Conservation (phyloP, 2,888 invertebrate genomes). For the Epistrophella euchroma region DNA sequence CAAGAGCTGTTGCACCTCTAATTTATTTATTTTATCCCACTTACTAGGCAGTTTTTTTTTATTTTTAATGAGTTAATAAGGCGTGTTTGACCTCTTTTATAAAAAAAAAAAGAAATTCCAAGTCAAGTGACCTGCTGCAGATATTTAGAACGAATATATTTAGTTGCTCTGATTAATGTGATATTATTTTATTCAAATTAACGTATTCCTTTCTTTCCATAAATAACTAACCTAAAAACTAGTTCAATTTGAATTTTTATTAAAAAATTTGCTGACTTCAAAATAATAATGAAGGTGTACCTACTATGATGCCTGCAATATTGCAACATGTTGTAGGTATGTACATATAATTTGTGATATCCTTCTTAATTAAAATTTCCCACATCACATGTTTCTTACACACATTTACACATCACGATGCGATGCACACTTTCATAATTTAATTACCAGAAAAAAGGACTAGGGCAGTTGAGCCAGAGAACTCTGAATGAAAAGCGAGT, state of each 20-base stretch:
- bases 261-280: conserved; percentile 10
- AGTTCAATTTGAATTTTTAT: not conserved
- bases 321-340: conserved; percentile 52
- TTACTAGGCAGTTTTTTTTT: too few species aligned
- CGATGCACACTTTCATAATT: conserved; percentile 4
- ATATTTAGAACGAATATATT: conserved; percentile 1
- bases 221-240: not conserved
- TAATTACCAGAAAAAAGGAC: conserved; percentile 44
- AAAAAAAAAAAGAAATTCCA: not conserved
- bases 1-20: too few species aligned
- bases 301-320: conserved; percentile 28
- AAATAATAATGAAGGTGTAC: not conserved
- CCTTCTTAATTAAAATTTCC: conserved; percentile 61
- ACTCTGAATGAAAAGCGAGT: conserved; percentile 43
- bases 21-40: too few species aligned
- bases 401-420: not conserved
- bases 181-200: not conserved
- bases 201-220: not conserved
- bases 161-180: conserved; percentile 1
- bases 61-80: too few species aligned
- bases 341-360: conserved; percentile 36
- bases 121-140: not conserved
- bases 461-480: conserved; percentile 35
- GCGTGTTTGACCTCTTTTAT: not conserved
- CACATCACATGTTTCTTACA: conserved; percentile 29